Conservation (phyloP, 2,888 invertebrate genomes). For the Steromphala cineraria region DNA sequence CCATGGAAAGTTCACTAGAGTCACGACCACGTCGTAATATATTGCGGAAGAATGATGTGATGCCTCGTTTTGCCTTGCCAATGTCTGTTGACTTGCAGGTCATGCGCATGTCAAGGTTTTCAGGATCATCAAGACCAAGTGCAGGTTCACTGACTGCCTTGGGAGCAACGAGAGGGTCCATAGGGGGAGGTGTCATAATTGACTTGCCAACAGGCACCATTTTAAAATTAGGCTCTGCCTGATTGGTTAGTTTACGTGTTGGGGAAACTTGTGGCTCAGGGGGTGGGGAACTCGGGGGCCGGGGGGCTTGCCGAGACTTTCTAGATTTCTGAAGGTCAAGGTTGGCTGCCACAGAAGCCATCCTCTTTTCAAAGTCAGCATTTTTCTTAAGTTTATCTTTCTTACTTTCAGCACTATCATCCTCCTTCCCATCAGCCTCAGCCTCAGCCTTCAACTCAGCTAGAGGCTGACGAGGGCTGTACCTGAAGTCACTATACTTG, state of each 20-base stretch:
- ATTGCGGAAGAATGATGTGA: constrained; percentile 63
- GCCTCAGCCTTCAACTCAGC: not conserved
- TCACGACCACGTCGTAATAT: constrained; percentile 57
- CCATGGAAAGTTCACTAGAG: constrained; percentile 33
- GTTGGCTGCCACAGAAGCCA: constrained; percentile 62
- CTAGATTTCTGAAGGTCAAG: constrained; percentile 56
- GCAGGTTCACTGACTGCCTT: constrained; percentile 18
- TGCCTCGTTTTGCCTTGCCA: constrained; percentile 50
- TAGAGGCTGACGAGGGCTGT: not conserved
- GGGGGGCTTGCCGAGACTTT: constrained; percentile 59
- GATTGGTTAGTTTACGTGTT: constrained; percentile 28
- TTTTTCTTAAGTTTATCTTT: constrained; percentile 44
- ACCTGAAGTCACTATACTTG: constrained; percentile 44
- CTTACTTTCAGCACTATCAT: not conserved
- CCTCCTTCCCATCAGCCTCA: not conserved
- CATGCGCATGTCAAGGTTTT: not conserved
- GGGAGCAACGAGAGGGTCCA: not conserved
- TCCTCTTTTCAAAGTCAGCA: constrained; percentile 59
- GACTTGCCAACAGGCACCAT: constrained; percentile 64
- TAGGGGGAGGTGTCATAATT: constrained; percentile 43
- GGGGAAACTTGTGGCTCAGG: constrained; percentile 48
- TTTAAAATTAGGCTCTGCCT: constrained; percentile 60
- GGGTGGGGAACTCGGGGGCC: constrained; percentile 60
- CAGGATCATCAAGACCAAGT: constrained; percentile 11
- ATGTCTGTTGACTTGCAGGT: constrained; percentile 33